These are phyloP conservation scores for Zophobas morio DNA, from an alignment of 1,140 invertebrate genomes.

Conservation along the genomic window DNA sequence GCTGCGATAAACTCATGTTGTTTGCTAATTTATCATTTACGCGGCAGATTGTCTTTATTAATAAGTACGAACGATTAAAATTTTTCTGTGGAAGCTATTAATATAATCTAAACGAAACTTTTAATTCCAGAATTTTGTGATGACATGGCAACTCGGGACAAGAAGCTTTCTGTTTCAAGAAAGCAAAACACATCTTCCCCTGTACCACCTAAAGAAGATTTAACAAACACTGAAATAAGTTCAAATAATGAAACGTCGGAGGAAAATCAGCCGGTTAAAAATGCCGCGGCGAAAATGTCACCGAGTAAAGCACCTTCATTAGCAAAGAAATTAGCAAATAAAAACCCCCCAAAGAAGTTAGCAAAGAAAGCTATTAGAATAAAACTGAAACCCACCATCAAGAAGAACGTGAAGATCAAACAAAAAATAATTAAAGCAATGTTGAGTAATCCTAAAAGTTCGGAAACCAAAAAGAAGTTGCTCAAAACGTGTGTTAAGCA, in stretches of 20 bases:
- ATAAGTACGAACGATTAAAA: too few species aligned
- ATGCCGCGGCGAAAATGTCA: conserved; percentile 27
- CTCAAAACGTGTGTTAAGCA: conserved; percentile 62
- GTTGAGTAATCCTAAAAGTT: conserved; percentile 59
- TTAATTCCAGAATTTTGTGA: conserved; percentile 50
- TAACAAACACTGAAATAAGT: conserved; percentile 9
- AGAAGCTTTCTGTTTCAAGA: conserved; percentile 62
- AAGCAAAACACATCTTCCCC: conserved; percentile 58
- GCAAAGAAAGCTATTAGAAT: conserved; percentile 53
- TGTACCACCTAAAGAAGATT: conserved; percentile 50
- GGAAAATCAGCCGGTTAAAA: conserved; percentile 29
- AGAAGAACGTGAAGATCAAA: conserved; percentile 58
- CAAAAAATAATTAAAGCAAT: conserved; percentile 59
- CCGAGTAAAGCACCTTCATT: not conserved
- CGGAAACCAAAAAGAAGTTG: conserved; percentile 61
- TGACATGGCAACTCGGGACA: conserved; percentile 67
- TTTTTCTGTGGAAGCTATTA: too few species aligned
- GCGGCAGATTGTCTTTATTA: not conserved
- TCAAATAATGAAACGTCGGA: conserved; percentile 9
- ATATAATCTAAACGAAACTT: not conserved
- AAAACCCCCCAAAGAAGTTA: conserved; percentile 53
- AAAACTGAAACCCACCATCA: conserved; percentile 61
- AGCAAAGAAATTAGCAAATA: conserved; percentile 54
- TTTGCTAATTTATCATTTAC: not conserved
- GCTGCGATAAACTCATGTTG: conserved; percentile 17